These are phyloP conservation scores for Acanthurus tractus DNA, from an alignment of 2,797 vertebrate species.

Conservation along the genomic window DNA sequence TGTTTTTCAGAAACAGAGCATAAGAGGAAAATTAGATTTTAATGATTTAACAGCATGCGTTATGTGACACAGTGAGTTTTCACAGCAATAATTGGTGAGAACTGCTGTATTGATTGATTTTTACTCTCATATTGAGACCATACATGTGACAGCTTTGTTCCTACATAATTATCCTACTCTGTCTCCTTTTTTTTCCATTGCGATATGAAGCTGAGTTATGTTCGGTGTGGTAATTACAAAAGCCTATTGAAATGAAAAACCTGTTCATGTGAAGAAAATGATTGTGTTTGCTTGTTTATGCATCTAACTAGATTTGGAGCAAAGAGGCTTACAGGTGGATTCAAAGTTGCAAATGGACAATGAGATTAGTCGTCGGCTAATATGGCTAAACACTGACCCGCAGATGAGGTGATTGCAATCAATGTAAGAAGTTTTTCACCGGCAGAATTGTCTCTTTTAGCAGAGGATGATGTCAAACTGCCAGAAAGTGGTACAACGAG, in stretches of 20 bases:
- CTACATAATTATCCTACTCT: slow-evolving; percentile 2
- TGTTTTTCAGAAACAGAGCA: slow-evolving; percentile 24
- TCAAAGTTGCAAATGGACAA: background rate
- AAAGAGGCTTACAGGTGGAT: background rate
- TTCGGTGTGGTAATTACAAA: slow-evolving; percentile 21
- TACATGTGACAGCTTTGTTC: slow-evolving; percentile 25
- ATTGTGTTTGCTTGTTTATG: slow-evolving; percentile 13
- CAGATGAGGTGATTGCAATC: background rate
- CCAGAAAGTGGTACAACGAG: background rate
- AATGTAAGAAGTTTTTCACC: background rate
- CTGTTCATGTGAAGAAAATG: slow-evolving; percentile 32
- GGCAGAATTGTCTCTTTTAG: background rate
- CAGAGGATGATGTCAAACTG: background rate
- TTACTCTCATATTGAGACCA: slow-evolving; percentile 5
- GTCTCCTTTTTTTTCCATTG: background rate
- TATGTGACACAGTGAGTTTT: background rate
- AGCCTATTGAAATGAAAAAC: slow-evolving; percentile 20
- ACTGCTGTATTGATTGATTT: slow-evolving; percentile 11
- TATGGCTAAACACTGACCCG: slow-evolving; percentile 1
- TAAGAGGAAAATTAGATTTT: slow-evolving; percentile 50
- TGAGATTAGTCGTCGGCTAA: background rate
- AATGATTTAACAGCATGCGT: slow-evolving; percentile 47
- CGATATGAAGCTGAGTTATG: slow-evolving; percentile 13
- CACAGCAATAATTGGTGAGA: slow-evolving; percentile 8
- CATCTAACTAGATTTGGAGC: background rate